Conservation (phyloP, 37 sponge, comb jelly and placozoan genomes). For the Haliclona indistincta region DNA sequence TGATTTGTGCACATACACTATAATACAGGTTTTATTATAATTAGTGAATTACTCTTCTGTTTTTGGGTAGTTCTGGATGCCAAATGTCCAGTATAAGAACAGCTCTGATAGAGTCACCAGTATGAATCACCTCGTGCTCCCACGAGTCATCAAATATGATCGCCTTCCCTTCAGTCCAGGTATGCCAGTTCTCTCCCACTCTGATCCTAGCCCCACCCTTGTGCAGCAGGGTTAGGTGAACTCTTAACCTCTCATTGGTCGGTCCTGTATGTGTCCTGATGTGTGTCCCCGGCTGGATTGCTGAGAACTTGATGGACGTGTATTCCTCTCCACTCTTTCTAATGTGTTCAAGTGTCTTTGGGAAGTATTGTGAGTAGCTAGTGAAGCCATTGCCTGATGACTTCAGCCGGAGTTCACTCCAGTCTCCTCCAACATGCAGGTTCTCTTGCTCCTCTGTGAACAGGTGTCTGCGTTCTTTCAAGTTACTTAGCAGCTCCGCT, state of each 20-base stretch:
- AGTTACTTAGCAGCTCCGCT: conserved; percentile 55
- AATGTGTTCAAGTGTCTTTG: conserved; percentile 66
- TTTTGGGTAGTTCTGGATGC: conserved; percentile 83
- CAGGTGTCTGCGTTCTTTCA: conserved; percentile 43
- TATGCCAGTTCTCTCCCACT: conserved; percentile 79
- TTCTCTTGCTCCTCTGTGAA: conserved; percentile 89
- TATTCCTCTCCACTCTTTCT: conserved; percentile 62
- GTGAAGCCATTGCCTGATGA: conserved; percentile 83
- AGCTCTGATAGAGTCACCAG: conserved; percentile 58
- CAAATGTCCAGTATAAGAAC: conserved; percentile 90
- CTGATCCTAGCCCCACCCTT: conserved; percentile 83
- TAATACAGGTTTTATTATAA: neutral
- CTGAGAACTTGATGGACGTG: conserved; percentile 88
- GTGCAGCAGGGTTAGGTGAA: conserved; percentile 80
- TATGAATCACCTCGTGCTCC: conserved; percentile 89
- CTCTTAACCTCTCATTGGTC: conserved; percentile 82
- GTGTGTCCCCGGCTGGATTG: conserved; percentile 86
- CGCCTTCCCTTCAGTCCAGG: conserved; percentile 84
- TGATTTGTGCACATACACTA: neutral
- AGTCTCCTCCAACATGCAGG: conserved; percentile 87
- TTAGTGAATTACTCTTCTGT: conserved; percentile 73
- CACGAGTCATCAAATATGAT: conserved; percentile 92
- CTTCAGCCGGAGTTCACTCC: conserved; percentile 84
- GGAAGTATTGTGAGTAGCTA: conserved; percentile 56
- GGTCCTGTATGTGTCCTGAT: conserved; percentile 91